These are phyloP conservation scores for Maniola jurtina DNA, from an alignment of 1,140 invertebrate species.

Conservation along the genomic window DNA sequence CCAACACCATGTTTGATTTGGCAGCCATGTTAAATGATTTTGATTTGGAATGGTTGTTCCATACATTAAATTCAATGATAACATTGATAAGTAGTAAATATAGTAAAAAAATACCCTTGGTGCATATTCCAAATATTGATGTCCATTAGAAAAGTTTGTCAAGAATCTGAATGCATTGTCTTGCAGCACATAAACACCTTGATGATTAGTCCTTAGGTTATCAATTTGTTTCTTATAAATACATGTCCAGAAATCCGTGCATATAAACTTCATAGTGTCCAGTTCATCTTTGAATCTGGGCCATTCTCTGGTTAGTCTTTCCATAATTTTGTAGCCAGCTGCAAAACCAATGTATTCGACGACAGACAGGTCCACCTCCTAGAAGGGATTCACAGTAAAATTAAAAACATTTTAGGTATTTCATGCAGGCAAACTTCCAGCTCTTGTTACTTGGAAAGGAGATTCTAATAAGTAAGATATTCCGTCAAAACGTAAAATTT, in stretches of 20 bases:
- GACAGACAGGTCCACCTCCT: conserved; percentile 91
- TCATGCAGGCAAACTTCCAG: background rate
- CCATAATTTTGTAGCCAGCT: conserved; percentile 94
- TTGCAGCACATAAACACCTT: conserved; percentile 98
- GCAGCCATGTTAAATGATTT: too few species aligned
- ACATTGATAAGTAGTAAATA: background rate
- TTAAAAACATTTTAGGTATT: background rate
- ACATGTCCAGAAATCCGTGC: conserved; percentile 98
- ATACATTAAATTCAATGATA: too few species aligned
- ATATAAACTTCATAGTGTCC: conserved; percentile 99
- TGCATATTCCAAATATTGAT: conserved; percentile 94
- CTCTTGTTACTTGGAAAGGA: too few species aligned
- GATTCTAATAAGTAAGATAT: too few species aligned
- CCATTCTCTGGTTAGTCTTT: conserved; percentile 95
- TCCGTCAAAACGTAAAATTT: conserved; percentile 12
- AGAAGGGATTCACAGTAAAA: conserved; percentile 36
- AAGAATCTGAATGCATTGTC: conserved; percentile 97
- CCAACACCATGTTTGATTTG: too few species aligned
- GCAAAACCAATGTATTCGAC: conserved; percentile 95
- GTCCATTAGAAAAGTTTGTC: conserved; percentile 90
- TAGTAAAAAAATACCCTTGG: conserved; percentile 82
- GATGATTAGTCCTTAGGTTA: conserved; percentile 98
- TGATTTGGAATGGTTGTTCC: too few species aligned
- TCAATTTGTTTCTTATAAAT: conserved; percentile 99
- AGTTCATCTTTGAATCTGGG: conserved; percentile 97